Evolutionary conservation across 2,888 invertebrate species (phyloP).

Genomic region (Stenotaenia linearis): DNA sequence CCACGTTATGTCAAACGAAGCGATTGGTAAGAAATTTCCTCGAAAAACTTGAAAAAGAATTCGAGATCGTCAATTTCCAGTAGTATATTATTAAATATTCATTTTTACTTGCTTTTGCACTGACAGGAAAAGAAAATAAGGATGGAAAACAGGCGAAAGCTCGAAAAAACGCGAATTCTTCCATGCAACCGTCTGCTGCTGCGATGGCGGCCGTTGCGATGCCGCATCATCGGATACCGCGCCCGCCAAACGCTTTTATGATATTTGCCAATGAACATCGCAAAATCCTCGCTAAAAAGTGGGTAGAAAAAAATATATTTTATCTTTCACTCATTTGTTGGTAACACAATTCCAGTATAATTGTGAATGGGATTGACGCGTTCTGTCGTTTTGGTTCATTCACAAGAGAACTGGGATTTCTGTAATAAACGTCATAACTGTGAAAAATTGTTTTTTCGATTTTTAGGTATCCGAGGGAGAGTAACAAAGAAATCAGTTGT

Average conservation of each 20-base stretch:
- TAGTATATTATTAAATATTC: no score
- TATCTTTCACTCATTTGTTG: no score
- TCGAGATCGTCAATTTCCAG: not conserved
- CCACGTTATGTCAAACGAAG: not conserved
- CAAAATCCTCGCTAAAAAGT: constrained; percentile 54
- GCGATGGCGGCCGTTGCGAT: not conserved
- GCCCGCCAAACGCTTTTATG: constrained; percentile 62
- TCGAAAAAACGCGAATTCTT: not conserved
- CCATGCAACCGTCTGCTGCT: not conserved
- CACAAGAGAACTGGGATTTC: no score
- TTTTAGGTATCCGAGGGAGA: constrained; percentile 51
- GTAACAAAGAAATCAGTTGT: constrained; percentile 59
- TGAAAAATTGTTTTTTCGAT: not conserved
- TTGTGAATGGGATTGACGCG: no score
- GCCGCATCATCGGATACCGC: constrained; percentile 46
- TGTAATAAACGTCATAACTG: no score
- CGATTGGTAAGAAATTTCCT: not conserved
- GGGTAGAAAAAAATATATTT: not conserved
- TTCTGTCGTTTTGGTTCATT: no score
- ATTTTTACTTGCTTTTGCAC: no score
- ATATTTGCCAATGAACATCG: constrained; percentile 59
- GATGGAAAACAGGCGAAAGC: not conserved
- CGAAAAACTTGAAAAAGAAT: not conserved
- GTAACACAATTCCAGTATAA: no score
- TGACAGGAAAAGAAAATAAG: not conserved